Base-by-base conservation (phyloP, 2,888 invertebrate species). In the Latheticus oryzae region DNA sequence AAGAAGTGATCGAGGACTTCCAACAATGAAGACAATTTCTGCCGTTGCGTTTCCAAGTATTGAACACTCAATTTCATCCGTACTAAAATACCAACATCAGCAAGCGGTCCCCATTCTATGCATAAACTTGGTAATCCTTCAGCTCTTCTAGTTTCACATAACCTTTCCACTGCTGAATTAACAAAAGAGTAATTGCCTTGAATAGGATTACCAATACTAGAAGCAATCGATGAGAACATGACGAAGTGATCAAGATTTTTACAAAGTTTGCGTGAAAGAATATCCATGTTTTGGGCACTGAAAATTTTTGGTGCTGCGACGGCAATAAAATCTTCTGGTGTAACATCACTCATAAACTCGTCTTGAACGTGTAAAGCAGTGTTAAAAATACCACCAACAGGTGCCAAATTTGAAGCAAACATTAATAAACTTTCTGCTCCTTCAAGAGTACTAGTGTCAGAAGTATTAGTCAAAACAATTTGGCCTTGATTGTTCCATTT, bases 301-400 rank as follows among this genome's bases (percentile, higher is more conserved):
- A 12, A 45, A 15, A 47, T 16, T 28, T 54, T 54, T 4, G 45
- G 33, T 1, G 16, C 45, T 1, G 21, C 17, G 3, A 47, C 45
- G 7, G 16, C 19, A 1, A 9, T 12, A 21, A 84, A 86, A 9
- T 68, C 73, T 32, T 81, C 79, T 1, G 65, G 64, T 0, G 79
- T 78, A 70, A 84, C 84, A 62, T 84, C 83, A 55, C 82, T 81
- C 62, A 82, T 75, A 1, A 83, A 61, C 0, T 77, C 78, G 66
- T 86, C 85, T 51, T 76, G 77, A 12, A 85, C 70, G 2, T 83
- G 82, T 75, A 84, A 16, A 5, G 87, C 87, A 43, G 87, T 75
- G 69, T 88, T 86, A 75, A 87, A 88, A 37, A 88, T 80, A 16
- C 83, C 87, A 38, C 85, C 87, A 5, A 88, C 77, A 0, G 83